These are phyloP conservation scores for Lophotriccus pileatus DNA, from an alignment of 2,797 vertebrate species.

Conservation along the genomic window DNA sequence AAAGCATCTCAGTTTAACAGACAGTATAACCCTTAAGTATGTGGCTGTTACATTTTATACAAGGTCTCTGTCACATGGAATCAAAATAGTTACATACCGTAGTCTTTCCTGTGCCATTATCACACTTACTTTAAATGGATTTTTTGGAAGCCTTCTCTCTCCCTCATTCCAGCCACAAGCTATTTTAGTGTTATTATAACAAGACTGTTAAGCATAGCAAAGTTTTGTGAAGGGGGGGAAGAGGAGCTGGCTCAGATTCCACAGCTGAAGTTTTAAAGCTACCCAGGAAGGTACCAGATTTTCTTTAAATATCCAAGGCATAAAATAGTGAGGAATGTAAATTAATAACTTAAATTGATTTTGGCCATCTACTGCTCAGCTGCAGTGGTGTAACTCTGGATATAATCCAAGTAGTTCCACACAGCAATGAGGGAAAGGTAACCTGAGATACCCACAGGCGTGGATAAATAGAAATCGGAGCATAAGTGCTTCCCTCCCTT, in stretches of 20 bases:
- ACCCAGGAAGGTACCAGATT: not conserved
- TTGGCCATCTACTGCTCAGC: not conserved
- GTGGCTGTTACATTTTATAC: not conserved
- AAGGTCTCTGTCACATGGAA: not conserved
- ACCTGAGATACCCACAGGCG: not conserved
- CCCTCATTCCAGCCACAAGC: not conserved
- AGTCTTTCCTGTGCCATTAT: conserved; percentile 29
- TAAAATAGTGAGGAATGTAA: not conserved
- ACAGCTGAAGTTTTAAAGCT: conserved; percentile 1
- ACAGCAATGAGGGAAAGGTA: not conserved
- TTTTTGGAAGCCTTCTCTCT: not conserved
- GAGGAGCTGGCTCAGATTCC: not conserved
- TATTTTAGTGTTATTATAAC: conserved; percentile 5
- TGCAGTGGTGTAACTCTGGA: not conserved
- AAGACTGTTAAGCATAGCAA: not conserved
- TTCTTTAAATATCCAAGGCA: not conserved
- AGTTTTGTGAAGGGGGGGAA: not conserved
- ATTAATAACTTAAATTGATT: not conserved
- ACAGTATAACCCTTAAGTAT: not conserved
- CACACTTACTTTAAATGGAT: conserved; percentile 12
- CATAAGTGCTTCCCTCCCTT: not conserved
- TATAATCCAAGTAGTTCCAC: not conserved
- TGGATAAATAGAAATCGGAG: not conserved
- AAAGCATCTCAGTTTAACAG: not conserved
- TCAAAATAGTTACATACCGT: not conserved